Evolutionary conservation across 1,140 invertebrate species (phyloP).

Genomic region (Drosophila subpulchrella): DNA sequence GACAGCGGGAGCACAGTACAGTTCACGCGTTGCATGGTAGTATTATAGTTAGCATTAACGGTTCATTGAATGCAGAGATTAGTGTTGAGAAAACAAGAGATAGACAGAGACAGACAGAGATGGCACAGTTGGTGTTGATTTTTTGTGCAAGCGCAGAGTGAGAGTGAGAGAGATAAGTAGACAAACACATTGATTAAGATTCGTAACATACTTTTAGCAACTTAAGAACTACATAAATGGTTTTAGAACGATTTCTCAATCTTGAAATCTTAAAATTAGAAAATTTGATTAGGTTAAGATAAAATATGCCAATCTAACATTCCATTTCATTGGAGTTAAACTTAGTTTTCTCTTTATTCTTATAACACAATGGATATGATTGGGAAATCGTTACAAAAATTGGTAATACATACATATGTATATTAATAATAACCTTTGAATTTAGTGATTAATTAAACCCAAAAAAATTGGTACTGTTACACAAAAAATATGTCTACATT

Average conservation of each 20-base stretch:
- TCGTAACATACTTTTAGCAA: constrained; percentile 8
- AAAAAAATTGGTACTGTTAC: neutral
- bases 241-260: constrained; percentile 15
- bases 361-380: neutral
- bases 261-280: neutral
- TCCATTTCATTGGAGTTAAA: too few species aligned
- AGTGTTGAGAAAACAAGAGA: constrained; percentile 44
- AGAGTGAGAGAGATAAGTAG: constrained; percentile 49
- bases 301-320: too few species aligned
- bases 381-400: neutral
- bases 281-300: too few species aligned
- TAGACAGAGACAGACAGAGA: constrained; percentile 38
- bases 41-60: constrained; percentile 40
- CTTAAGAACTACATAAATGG: constrained; percentile 7
- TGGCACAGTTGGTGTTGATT: constrained; percentile 52
- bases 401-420: constrained; percentile 1
- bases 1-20: constrained; percentile 33
- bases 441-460: neutral
- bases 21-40: constrained; percentile 31
- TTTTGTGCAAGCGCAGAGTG: constrained; percentile 64
- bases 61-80: constrained; percentile 45
- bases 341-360: too few species aligned
- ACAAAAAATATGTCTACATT: neutral
- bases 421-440: neutral
- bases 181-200: constrained; percentile 53